Conservation (phyloP, 2,113 vertebrate species). For the Pelmatolapia mariae region DNA sequence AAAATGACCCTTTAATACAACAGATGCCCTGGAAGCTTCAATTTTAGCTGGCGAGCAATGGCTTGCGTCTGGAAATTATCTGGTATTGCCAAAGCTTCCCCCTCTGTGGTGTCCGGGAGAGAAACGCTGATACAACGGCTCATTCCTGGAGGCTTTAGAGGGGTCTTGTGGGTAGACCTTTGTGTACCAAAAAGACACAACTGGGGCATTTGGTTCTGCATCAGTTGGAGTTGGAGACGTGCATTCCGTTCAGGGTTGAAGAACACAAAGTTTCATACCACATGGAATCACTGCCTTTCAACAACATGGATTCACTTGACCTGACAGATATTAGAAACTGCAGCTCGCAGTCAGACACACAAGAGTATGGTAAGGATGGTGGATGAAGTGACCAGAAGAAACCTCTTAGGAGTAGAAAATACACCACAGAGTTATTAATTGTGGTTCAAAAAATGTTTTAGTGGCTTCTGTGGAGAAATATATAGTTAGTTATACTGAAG, state of each 20-base stretch:
- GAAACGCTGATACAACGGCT: conserved; percentile 30
- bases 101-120: conserved; percentile 36
- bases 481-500: neutral
- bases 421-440: neutral
- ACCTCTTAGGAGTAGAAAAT: conserved; percentile 19
- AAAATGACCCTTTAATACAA: conserved; percentile 17
- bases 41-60: conserved; percentile 29
- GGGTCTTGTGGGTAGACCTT: conserved; percentile 4
- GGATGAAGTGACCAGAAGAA: conserved; percentile 12
- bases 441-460: neutral
- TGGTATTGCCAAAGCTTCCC: conserved; percentile 34
- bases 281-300: conserved; percentile 8
- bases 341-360: neutral
- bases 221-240: conserved; percentile 49
- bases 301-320: conserved; percentile 8
- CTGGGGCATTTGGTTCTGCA: neutral
- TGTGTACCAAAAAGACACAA: conserved; percentile 21
- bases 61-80: conserved; percentile 43
- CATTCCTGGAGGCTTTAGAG: conserved; percentile 30
- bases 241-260: conserved; percentile 26
- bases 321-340: conserved; percentile 31
- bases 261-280: conserved; percentile 8
- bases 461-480: neutral
- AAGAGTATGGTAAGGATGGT: neutral
- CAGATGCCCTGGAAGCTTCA: conserved; percentile 42